Evolutionary conservation across 2,888 invertebrate species (phyloP).

Genomic region (Agrochola lota): DNA sequence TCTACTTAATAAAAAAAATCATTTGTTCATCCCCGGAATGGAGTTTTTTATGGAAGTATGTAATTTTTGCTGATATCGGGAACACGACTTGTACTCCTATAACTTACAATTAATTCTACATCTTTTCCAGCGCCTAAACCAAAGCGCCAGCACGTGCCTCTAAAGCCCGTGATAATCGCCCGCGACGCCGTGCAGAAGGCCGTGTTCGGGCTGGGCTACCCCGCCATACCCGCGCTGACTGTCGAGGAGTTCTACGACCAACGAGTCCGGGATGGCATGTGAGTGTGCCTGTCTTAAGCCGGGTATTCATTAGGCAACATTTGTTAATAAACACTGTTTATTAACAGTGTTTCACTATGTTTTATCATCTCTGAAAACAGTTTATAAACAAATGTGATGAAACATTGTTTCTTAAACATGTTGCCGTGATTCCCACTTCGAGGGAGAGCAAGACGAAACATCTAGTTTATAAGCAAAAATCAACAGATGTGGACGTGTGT

Average conservation of each 20-base stretch:
- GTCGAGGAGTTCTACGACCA: conserved; percentile 99
- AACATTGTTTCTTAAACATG: too few relatives aligned
- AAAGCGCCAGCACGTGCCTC: conserved; percentile 83
- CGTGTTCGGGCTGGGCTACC: conserved; percentile 98
- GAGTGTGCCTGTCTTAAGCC: conserved; percentile 74
- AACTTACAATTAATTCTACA: neutral
- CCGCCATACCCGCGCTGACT: conserved; percentile 97
- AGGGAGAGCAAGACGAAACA: too few relatives aligned
- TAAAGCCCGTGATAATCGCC: conserved; percentile 97
- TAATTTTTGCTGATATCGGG: neutral
- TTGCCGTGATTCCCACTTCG: too few relatives aligned
- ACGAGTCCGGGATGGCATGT: conserved; percentile 94
- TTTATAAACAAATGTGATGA: too few relatives aligned
- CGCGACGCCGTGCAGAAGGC: conserved; percentile 96
- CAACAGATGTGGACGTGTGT: too few relatives aligned
- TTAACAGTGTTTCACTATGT: too few relatives aligned
- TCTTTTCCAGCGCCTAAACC: conserved; percentile 77
- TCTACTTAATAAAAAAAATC: neutral
- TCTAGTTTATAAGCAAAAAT: too few relatives aligned
- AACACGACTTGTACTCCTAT: neutral
- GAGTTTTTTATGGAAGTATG: neutral
- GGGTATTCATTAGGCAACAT: too few relatives aligned
- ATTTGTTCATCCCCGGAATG: neutral
- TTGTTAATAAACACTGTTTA: too few relatives aligned
- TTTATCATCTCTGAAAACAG: too few relatives aligned